Evolutionary conservation across 2,797 vertebrate species (phyloP).

Genomic region (Protosalanx chinensis): DNA sequence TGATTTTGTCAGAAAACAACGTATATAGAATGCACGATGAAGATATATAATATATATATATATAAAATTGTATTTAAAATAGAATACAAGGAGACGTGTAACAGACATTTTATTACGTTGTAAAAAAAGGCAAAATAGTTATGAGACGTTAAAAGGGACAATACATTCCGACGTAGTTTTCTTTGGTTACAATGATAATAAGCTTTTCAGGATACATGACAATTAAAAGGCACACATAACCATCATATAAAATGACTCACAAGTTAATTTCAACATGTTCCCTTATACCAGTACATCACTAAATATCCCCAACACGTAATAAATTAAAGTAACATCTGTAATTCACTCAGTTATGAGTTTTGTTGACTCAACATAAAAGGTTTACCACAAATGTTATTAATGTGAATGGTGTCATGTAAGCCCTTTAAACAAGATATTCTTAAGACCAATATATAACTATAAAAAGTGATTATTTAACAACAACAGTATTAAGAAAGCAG

Average conservation of each 20-base stretch:
- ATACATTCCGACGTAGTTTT: neutral
- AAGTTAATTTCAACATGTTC: neutral
- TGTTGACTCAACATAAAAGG: neutral
- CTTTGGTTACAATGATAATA: neutral
- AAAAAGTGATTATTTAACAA: neutral
- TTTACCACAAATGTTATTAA: neutral
- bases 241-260: neutral
- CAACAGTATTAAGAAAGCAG: neutral
- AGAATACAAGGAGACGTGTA: neutral
- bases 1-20: too few relatives aligned
- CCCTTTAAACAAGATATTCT: neutral
- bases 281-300: neutral
- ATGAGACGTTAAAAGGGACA: neutral
- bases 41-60: too few relatives aligned
- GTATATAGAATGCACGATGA: too few relatives aligned
- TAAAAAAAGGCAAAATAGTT: conserved; percentile 9
- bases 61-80: too few relatives aligned
- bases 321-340: neutral
- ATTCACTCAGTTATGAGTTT: neutral
- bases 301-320: neutral
- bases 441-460: neutral
- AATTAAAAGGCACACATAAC: too few relatives aligned
- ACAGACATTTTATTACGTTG: conserved; percentile 1
- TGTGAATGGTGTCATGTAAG: neutral
- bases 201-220: neutral